These are phyloP conservation scores for Epirrita christyi DNA, from an alignment of 2,888 invertebrate species.

Conservation along the genomic window DNA sequence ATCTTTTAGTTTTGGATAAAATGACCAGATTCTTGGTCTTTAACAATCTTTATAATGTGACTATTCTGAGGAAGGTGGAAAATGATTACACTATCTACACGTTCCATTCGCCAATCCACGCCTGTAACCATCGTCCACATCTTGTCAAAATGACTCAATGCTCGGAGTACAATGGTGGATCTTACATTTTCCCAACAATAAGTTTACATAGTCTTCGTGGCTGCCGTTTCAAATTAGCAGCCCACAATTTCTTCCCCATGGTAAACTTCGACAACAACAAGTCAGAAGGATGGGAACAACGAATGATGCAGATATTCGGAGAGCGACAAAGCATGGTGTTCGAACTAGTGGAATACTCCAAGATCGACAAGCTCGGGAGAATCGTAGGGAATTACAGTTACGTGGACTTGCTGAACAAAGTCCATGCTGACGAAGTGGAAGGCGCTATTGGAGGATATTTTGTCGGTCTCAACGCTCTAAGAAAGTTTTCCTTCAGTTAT, in stretches of 20 bases:
- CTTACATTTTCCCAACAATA: constrained; percentile 12
- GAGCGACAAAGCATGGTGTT: constrained; percentile 38
- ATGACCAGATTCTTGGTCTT: constrained; percentile 40
- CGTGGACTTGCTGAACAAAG: constrained; percentile 38
- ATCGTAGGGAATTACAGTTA: constrained; percentile 35
- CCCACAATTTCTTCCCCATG: constrained; percentile 47
- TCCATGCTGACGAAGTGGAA: constrained; percentile 42
- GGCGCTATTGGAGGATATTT: constrained; percentile 48
- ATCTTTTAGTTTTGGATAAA: constrained; percentile 21
- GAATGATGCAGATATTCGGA: constrained; percentile 40
- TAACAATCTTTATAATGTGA: constrained; percentile 41
- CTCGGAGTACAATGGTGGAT: constrained; percentile 4
- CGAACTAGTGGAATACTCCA: constrained; percentile 39
- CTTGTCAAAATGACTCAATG: constrained; percentile 11
- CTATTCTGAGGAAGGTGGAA: constrained; percentile 22
- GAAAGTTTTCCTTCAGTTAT: constrained; percentile 36
- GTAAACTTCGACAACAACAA: constrained; percentile 37
- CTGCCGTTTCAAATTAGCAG: constrained; percentile 42
- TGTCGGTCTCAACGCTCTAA: constrained; percentile 11
- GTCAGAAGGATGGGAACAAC: constrained; percentile 42
- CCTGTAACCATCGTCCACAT: constrained; percentile 20
- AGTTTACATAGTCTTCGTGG: constrained; percentile 7
- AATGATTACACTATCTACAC: constrained; percentile 27
- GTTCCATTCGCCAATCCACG: constrained; percentile 26
- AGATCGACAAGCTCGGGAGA: constrained; percentile 44